Conservation (phyloP, 2,113 vertebrate genomes). For the Charina bottae region DNA sequence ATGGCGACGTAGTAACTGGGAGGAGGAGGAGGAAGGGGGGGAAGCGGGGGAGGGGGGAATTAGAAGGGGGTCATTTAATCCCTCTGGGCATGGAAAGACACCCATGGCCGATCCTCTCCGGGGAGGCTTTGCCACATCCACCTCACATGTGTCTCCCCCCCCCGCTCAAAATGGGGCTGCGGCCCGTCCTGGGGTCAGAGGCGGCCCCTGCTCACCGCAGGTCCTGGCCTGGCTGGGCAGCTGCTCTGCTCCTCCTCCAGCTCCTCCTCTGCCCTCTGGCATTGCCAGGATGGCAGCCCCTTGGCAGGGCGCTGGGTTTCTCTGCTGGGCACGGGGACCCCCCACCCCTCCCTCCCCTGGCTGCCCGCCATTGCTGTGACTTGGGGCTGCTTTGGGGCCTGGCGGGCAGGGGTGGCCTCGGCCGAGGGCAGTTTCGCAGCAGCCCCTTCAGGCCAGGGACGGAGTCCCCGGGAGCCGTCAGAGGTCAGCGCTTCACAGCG, state of each 20-base stretch:
- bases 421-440: neutral
- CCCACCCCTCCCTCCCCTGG: neutral
- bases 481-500: neutral
- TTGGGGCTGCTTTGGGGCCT: neutral
- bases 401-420: neutral
- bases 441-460: neutral
- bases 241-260: neutral
- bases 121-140: too few relatives aligned
- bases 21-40: neutral
- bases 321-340: neutral
- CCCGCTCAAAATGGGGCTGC: neutral
- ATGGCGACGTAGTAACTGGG: constrained; percentile 74
- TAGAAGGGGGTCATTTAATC: neutral
- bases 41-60: neutral
- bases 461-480: neutral
- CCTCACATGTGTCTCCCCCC: neutral
- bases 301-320: neutral
- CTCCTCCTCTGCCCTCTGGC: neutral
- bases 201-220: neutral
- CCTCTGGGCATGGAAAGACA: neutral
- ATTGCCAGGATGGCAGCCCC: too few relatives aligned
- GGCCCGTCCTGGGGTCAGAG: neutral
- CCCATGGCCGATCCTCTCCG: neutral
- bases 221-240: neutral
- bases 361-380: neutral